Evolutionary conservation across 2,113 vertebrate genomes (phyloP), one percentile per base, ranked within the genome.

Genomic region (Heteronetta atricapilla): DNA sequence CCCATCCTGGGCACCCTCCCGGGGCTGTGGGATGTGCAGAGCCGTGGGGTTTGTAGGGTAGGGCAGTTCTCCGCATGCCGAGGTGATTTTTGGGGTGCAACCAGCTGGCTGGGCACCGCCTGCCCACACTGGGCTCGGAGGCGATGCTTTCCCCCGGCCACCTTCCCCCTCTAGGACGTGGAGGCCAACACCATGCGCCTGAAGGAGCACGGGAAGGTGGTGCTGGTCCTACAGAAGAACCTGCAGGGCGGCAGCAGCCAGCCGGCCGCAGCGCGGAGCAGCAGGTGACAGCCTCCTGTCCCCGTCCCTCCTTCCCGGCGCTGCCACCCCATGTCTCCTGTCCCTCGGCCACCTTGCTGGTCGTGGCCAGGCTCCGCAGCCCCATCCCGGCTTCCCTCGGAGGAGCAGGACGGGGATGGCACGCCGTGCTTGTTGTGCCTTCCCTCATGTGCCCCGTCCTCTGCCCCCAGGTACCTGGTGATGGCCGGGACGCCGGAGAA

Each of bases 401-500:
- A 6, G n/a, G 82, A 2, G 9, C 17, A 31, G 28, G 13, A 6
- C 8, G 1, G 25, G 28, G 63, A 2, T 40, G 14, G 36, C 85
- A 29, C 2, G 10, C 42, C 58, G 10, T 0, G 52, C 14, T 29
- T 26, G 8, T 13, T 16, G 52, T 16, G 26, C 66, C 12, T 29
- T 6, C 36, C 53, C 25, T 74, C 63, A 42, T 8, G 60, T 6
- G 0, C 7, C 33, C 11, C 8, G 31, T 23, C 31, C 67, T 52
- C 15, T 95, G 46, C 90, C 85, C 79, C 59, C 94, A 99, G 99
- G 97, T 99, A 99, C 93, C 98, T 98, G 0, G 99, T 99, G 79
- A 98, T 99, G 98, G 99, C 99, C 4, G 99, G 99, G 90, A 98
- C 99, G 0, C 99, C 99, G 0, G 99, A 99, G 97, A 99, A 99